Base-by-base conservation (phyloP, 1,140 invertebrate species). In the Maconellicoccus hirsutus region DNA sequence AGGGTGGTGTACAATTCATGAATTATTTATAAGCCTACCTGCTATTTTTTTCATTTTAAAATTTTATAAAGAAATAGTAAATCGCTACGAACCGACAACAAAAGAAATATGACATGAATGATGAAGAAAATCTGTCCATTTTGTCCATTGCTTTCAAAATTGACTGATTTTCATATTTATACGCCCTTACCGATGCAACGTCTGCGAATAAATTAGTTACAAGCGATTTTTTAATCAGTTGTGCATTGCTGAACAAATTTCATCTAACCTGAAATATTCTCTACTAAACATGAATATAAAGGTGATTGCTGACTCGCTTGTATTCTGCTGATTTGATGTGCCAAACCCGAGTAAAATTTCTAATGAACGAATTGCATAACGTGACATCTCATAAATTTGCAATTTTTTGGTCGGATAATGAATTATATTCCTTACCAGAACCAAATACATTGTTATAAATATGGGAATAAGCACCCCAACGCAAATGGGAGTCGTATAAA, bases 231-330 rank as follows among this genome's bases (percentile, higher is more conserved):
- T 14, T 7, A 38, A 38, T 38, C n/a, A n/a, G n/a, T n/a, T n/a
- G n/a, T n/a, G n/a, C n/a, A n/a, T n/a, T n/a, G n/a, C n/a, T n/a
- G n/a, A n/a, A n/a, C 76, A 90, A 85, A 21, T 89, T 79, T 75
- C 88, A 83, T 27, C 89, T 85, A 29, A 84, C 82, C 77, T 52
- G 74, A 70, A 71, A 95, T 86, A 33, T 90, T 96, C 85, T 98
- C 96, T 70, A 93, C 91, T 79, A 98, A 98, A 82, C 98, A 96
- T 3, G 95, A 96, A 81, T 97, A 98, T 76, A 99, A 97, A 0
- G 97, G 96, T 10, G 95, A 98, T 69, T 94, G 85, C n/a, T 92
- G 94, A 0, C 97, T 89, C 0, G 96, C 98, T 79, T 98, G 95
- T 26, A 99, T 78, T 59, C 97, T 85, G 82, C 97, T 98, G 71